Conservation (phyloP, 2,888 invertebrate genomes). For the Tinea semifulvella region DNA sequence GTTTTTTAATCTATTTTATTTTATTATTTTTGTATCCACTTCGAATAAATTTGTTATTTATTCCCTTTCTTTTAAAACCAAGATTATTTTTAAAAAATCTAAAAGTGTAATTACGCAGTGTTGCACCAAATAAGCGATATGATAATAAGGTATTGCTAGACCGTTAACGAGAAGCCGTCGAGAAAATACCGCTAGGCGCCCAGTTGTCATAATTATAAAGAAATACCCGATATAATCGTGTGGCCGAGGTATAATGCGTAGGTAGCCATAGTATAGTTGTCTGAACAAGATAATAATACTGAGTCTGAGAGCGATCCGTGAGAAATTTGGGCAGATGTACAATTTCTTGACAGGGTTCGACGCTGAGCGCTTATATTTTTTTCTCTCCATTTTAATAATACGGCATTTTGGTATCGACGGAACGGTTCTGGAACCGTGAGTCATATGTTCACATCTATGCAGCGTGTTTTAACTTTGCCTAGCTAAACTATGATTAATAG, state of each 20-base stretch:
- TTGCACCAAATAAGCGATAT: constrained; percentile 48
- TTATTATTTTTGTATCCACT: no score
- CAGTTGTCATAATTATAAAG: constrained; percentile 50
- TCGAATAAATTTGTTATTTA: no score
- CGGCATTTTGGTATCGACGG: constrained; percentile 36
- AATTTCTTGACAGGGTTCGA: constrained; percentile 61
- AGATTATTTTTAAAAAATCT: no score
- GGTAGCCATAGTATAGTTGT: constrained; percentile 45
- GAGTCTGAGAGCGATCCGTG: constrained; percentile 49
- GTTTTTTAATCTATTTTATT: no score
- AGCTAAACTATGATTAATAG: no score
- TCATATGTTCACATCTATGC: no score
- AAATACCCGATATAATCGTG: constrained; percentile 22
- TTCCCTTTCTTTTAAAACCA: no score
- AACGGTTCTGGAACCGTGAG: constrained; percentile 47
- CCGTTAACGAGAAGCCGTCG: constrained; percentile 45
- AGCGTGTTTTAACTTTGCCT: no score
- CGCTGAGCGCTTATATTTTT: constrained; percentile 60
- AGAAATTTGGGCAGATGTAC: constrained; percentile 68
- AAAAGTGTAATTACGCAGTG: no score
- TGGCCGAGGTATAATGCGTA: constrained; percentile 40
- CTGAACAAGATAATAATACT: constrained; percentile 50
- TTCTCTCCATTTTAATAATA: constrained; percentile 54
- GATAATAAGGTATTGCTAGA: constrained; percentile 32
- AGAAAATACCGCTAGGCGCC: constrained; percentile 48